Evolutionary conservation across 2,113 vertebrate genomes (phyloP).

Genomic region (Tiliqua scincoides): DNA sequence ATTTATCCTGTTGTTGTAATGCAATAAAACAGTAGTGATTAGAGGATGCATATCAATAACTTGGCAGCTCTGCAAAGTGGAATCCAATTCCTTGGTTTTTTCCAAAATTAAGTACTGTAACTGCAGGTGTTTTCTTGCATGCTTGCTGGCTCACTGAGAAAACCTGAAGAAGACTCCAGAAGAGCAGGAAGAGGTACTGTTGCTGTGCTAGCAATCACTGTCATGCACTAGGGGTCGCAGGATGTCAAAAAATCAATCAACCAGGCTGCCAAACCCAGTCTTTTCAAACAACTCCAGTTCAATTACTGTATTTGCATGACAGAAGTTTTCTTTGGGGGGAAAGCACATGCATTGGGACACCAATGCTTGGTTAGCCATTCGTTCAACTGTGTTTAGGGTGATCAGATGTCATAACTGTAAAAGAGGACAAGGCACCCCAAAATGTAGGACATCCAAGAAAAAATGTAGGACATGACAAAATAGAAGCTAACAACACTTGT

Average conservation of each 20-base stretch:
- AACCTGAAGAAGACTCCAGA: neutral
- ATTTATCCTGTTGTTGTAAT: neutral
- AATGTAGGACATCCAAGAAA: no score
- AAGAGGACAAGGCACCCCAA: no score
- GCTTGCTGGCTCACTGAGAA: neutral
- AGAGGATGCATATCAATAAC: rapidly evolving
- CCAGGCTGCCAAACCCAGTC: neutral
- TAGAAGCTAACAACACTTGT: no score
- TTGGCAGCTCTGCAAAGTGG: neutral
- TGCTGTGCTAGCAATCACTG: constrained; percentile 41
- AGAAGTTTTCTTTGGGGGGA: neutral
- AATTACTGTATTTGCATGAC: rapidly evolving
- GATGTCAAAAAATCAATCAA: constrained; percentile 69
- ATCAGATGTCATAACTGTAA: no score
- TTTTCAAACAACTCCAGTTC: rapidly evolving
- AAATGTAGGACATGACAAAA: no score
- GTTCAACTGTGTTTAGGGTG: neutral
- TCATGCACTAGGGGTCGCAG: constrained; percentile 79
- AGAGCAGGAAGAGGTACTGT: constrained; percentile 19
- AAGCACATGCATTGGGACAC: rapidly evolving
- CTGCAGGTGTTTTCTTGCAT: neutral
- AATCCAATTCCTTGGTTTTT: neutral
- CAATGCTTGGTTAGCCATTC: neutral
- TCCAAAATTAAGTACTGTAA: neutral
- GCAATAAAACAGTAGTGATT: neutral